Conservation (phyloP, 2,113 vertebrate genomes). For the Sardina pilchardus region DNA sequence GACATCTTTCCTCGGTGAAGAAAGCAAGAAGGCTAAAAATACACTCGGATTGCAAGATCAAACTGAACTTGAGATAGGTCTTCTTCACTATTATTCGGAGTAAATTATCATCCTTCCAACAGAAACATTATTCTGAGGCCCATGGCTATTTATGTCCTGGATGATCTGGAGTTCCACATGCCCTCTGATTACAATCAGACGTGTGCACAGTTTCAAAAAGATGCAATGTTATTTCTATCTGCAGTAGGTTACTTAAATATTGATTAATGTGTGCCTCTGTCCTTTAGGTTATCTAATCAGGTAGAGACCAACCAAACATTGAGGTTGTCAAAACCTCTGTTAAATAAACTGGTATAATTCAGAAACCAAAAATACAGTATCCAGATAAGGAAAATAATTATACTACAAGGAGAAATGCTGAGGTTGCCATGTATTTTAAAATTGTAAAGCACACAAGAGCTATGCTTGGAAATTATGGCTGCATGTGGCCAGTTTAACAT, state of each 20-base stretch:
- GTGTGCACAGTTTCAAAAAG: neutral
- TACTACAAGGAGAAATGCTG: neutral
- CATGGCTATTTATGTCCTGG: neutral
- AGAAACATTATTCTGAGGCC: neutral
- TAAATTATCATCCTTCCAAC: neutral
- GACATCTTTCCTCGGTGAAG: neutral
- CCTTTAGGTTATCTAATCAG: neutral
- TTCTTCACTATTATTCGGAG: neutral
- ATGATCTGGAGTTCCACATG: neutral
- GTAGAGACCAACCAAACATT: neutral
- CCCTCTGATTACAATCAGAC: neutral
- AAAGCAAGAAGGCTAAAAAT: neutral
- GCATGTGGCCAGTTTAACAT: neutral
- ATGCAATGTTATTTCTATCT: neutral
- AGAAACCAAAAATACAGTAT: neutral
- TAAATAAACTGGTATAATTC: neutral
- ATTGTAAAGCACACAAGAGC: neutral
- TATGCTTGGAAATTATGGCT: neutral
- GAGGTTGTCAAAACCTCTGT: neutral
- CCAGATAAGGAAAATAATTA: neutral
- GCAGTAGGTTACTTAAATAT: neutral
- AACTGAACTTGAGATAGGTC: neutral
- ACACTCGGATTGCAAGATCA: neutral
- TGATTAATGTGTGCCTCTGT: conserved; percentile 4
- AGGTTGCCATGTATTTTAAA: neutral